Base-by-base conservation (phyloP, 2,113 vertebrate species). In the Prionailurus bengalensis region DNA sequence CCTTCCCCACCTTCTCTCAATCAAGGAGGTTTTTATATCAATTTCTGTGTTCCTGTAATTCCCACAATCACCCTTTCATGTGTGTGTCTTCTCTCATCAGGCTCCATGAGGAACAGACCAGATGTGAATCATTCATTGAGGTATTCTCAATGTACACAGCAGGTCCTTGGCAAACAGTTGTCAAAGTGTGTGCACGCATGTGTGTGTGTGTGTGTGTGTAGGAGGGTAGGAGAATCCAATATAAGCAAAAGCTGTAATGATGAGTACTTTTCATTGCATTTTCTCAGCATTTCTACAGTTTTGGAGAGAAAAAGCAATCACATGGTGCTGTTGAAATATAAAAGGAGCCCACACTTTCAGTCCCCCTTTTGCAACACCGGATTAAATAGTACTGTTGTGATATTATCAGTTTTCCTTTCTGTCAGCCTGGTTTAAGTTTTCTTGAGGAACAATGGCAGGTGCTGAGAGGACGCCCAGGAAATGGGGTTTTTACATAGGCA, bases 201-300 rank as follows among this genome's bases (percentile, higher is more conserved):
- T 3, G 9, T 51, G 12, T 25, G 8, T 3, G 9, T 51, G 12
- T 25, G 27, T 23, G 2, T 29, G 12, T 33, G 19, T 1, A 36
- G 36, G 33, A 79, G 27, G 66, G 10, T 0, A 58, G 71, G 33
- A 93, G 68, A 89, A 61, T 73, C 36, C 7, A 25, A 14, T 85
- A 76, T 21, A 78, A 74, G 29, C 48, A 65, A 70, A 82, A 85
- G 68, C 5, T 66, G 4, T 25, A 25, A 68, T 4, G 15, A 39
- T 21, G 63, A 63, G n/a, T 4, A 25, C 19, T 76, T 66, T 79
- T 15, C 39, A 39, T 29, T 74, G 45, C 21, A 36, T 53, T 87
- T 82, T 61, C n/a, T 33, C 15, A 36, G 39, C 7, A 81, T 73
- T 96, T 83, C 21, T 42, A 71, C 2, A 65, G 78, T 58, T 86